These are phyloP conservation scores for Porites cylindrica DNA, from an alignment of 92 coral and sea anemone genomes.

Conservation along the genomic window DNA sequence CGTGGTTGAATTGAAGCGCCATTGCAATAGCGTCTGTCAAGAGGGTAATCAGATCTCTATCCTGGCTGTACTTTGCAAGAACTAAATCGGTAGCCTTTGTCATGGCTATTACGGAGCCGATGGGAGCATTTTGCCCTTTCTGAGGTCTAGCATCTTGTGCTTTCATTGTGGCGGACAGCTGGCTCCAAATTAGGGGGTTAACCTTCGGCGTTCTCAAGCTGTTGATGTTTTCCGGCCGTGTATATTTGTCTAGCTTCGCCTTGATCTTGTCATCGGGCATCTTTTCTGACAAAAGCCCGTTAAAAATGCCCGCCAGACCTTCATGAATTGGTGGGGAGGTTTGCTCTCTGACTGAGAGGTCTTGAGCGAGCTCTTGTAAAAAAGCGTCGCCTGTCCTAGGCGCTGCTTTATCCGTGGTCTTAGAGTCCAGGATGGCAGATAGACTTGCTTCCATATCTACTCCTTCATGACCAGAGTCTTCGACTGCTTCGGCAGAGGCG, in stretches of 20 bases:
- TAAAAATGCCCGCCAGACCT: neutral
- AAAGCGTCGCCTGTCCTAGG: conserved; percentile 5
- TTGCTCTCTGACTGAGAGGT: conserved; percentile 15
- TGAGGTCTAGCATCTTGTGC: conserved; percentile 36
- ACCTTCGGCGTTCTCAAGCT: conserved; percentile 35
- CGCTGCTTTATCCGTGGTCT: neutral
- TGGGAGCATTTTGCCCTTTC: conserved; percentile 24
- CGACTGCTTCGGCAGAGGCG: neutral
- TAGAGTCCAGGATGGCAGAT: conserved; percentile 6
- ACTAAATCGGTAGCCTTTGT: conserved; percentile 36
- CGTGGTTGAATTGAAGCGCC: conserved; percentile 34
- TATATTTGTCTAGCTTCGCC: neutral
- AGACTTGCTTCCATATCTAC: conserved; percentile 1
- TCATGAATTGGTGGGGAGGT: conserved; percentile 29
- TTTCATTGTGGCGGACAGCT: conserved; percentile 34
- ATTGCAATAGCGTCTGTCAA: too few relatives aligned
- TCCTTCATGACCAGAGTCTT: neutral
- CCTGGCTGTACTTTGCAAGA: conserved; percentile 21
- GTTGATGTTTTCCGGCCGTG: conserved; percentile 31
- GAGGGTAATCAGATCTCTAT: conserved; percentile 16
- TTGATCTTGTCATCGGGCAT: conserved; percentile 1
- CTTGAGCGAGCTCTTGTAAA: conserved; percentile 5
- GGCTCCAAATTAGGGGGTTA: conserved; percentile 40
- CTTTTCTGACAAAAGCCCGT: conserved; percentile 15
- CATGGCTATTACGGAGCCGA: conserved; percentile 39